phyloP scores from a whole-genome alignment of 2,113 vertebrate species.

The Gopherus evgoodei region DNA sequence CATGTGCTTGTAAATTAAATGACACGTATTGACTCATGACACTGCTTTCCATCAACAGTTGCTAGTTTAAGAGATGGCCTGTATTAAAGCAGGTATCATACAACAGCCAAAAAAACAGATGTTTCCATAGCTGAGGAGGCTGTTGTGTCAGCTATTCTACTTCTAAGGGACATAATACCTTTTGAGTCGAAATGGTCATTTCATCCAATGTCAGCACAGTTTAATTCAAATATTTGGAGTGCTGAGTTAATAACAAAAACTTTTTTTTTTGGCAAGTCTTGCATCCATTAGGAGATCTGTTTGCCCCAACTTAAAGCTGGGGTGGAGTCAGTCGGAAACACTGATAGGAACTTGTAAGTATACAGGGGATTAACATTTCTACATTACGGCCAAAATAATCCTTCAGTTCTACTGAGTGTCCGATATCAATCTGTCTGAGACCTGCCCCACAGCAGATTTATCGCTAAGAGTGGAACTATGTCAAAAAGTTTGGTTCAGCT shows the following conservation, averaged over 20 bases:
- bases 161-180: rapidly evolving
- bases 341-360: background rate
- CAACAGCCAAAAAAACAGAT: rapidly evolving
- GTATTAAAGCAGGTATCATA: rapidly evolving
- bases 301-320: background rate
- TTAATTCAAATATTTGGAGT: background rate
- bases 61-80: background rate
- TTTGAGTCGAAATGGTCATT: background rate
- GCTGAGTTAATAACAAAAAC: background rate
- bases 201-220: background rate
- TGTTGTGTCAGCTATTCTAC: rapidly evolving
- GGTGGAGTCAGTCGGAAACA: background rate
- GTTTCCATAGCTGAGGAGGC: background rate
- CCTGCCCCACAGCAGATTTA: background rate
- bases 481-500: background rate
- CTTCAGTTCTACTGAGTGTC: no score
- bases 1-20: rapidly evolving
- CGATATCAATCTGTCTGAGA: rapidly evolving
- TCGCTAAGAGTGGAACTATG: background rate
- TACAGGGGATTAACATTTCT: background rate
- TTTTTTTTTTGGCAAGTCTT: background rate
- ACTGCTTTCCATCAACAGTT: background rate
- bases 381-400: rapidly evolving
- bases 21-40: background rate
- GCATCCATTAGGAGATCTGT: rapidly evolving